Conservation (phyloP, 2,113 vertebrate genomes). For the Neogale vison region DNA sequence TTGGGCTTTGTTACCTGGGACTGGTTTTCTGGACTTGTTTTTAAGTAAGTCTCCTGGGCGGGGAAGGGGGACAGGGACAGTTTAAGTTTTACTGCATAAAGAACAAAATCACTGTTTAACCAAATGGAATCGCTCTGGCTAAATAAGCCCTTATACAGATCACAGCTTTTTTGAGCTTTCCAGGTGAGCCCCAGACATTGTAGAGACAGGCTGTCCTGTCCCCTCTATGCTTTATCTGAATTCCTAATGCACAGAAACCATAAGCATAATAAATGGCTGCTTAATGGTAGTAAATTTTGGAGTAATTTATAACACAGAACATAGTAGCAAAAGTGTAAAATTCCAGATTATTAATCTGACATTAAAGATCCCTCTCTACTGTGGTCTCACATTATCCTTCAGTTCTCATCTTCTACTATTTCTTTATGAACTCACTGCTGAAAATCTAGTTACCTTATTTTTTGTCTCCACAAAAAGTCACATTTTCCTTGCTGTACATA, state of each 20-base stretch:
- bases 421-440: not conserved
- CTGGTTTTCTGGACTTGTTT: too few relatives aligned
- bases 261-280: not conserved
- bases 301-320: conserved; percentile 2
- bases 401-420: not conserved
- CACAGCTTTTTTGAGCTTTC: not conserved
- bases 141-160: not conserved
- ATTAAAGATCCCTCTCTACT: not conserved
- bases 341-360: not conserved
- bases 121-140: too few relatives aligned
- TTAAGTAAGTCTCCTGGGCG: too few relatives aligned
- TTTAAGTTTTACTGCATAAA: too few relatives aligned
- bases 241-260: not conserved
- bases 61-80: too few relatives aligned
- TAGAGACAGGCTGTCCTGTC: not conserved
- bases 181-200: not conserved
- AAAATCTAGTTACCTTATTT: not conserved
- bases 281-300: not conserved
- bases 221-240: not conserved
- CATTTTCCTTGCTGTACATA: not conserved
- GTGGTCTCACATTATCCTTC: not conserved
- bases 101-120: too few relatives aligned
- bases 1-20: too few relatives aligned
- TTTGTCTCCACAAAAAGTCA: not conserved
- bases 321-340: not conserved